Base-by-base conservation (phyloP, 1,140 invertebrate genomes). In the Oedothorax gibbosus region DNA sequence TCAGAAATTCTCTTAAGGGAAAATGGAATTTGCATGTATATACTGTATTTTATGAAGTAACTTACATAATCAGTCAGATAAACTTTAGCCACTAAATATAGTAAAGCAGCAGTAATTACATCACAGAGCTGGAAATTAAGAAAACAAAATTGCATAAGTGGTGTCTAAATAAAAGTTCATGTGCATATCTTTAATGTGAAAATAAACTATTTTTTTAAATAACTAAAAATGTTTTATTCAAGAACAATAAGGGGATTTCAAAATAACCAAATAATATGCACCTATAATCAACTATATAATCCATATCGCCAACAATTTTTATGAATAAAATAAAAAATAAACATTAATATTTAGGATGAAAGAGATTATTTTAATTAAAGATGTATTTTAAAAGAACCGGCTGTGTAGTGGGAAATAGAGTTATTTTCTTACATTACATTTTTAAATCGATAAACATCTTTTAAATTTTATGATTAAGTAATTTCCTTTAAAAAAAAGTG, bases 31-130 rank as follows among this genome's bases (percentile, higher is more conserved):
- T n/a, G n/a, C n/a, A n/a, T n/a, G n/a, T n/a, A n/a, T n/a, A n/a
- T n/a, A n/a, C 35, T 35, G 35, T 35, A 35, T 35, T 35, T 35
- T 11, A 66, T 21, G 12, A 71, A 7, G 5, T 57, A 7, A 84
- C 81, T 84, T 76, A 84, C 81, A 54, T 12, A 18, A 12, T 76
- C 21, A 12, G 75, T 50, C 12, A 84, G 21, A 66, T 84, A 84
- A 18, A 68, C n/a, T 56, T 75, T 68, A 7, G 81, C 60, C 11
- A 72, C 20, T 8, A 66, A 50, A 10, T 62, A 76, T n/a, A 84
- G 49, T 9, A 76, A 11, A 54, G 20, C 15, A 76, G 81, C 72
- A 84, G 72, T 73, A 18, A 84, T 11, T 5, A 84, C n/a, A 68
- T 84, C 81, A 69, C 81, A 76, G 2, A 20, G 18, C 81, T 84